Evolutionary conservation across 2,113 vertebrate species (phyloP), one percentile per base, ranked within the genome.

Genomic region (Diadophis punctatus): DNA sequence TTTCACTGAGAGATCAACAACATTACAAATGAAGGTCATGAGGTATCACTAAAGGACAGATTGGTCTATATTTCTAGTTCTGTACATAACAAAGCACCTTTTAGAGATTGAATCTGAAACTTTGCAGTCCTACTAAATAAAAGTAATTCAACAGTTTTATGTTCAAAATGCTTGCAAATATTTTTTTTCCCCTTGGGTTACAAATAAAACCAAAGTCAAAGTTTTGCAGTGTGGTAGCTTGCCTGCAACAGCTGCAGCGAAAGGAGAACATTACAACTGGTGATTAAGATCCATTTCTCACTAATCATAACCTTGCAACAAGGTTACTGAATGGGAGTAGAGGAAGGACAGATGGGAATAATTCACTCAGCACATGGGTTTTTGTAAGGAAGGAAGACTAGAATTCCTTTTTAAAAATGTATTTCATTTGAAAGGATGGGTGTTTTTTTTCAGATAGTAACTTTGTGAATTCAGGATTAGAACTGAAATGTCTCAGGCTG

Each of bases 251-350:
- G 97, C 97, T 97, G 97, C 96, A 96, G 95, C 93, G 60, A 96
- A 95, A 97, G 95, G 88, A 87, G 89, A 96, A 93, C 55, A 63
- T 93, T 90, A 86, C 92, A 93, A 93, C 80, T 93, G 80, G 88
- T 93, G 92, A 93, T 93, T 97, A 97, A 96, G 96, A 96, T 93
- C 95, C 95, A 97, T 97, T 97, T 97, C 96, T 94, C 95, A 96
- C 96, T 97, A 97, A 97, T 97, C 97, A 97, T 97, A 97, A 97
- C 95, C 96, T 96, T 97, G 95, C 95, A 95, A 96, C 96, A 93
- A 91, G 96, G 96, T 94, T 96, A 97, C 95, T 96, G 91, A 95
- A 95, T 30, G 91, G 95, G 90, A 93, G 74, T 93, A 93, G 96
- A 96, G 91, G 94, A 95, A 93, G 95, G 95, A 95, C 97, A 97